Conservation (phyloP, 2,888 invertebrate species). For the Pristionchus mayeri region DNA sequence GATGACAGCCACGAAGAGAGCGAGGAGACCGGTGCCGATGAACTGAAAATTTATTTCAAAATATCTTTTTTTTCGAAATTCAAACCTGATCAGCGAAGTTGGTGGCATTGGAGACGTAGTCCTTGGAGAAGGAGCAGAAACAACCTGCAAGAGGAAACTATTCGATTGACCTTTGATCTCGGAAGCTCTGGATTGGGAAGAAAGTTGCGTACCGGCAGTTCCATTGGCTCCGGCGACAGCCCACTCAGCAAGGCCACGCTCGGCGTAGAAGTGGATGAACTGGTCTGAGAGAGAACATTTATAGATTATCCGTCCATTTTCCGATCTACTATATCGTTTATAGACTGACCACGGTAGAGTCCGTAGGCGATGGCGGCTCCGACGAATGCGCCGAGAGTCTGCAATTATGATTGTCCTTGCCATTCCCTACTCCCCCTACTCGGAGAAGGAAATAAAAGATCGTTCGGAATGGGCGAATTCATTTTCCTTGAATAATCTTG, state of each 20-base stretch:
- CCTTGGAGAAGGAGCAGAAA: conserved; percentile 71
- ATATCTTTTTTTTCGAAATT: not conserved
- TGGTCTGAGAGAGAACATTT: not conserved
- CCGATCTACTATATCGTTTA: not conserved
- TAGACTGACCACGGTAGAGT: conserved; percentile 63
- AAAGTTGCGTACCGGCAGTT: not conserved
- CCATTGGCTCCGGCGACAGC: not conserved
- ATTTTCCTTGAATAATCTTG: too few species aligned
- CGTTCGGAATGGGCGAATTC: too few species aligned
- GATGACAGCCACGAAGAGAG: conserved; percentile 69
- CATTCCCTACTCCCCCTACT: too few species aligned
- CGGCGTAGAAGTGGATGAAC: conserved; percentile 3
- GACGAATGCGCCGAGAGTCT: conserved; percentile 65
- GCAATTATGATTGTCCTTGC: too few species aligned
- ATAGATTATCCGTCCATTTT: not conserved
- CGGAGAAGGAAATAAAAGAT: too few species aligned
- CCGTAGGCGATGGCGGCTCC: conserved; percentile 66
- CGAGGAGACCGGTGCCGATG: conserved; percentile 70
- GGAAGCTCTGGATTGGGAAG: too few species aligned
- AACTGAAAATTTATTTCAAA: conserved; percentile 58
- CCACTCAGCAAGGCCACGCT: not conserved
- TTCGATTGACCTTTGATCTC: too few species aligned
- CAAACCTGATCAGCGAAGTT: conserved; percentile 70
- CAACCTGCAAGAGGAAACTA: not conserved
- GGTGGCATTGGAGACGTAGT: conserved; percentile 65